A percentile compares a stretch with the other conserved stretches of the same genome.
phyloP scores from a whole-genome alignment of 2,113 vertebrate genomes.

The Hippocampus guttulatus region DNA sequence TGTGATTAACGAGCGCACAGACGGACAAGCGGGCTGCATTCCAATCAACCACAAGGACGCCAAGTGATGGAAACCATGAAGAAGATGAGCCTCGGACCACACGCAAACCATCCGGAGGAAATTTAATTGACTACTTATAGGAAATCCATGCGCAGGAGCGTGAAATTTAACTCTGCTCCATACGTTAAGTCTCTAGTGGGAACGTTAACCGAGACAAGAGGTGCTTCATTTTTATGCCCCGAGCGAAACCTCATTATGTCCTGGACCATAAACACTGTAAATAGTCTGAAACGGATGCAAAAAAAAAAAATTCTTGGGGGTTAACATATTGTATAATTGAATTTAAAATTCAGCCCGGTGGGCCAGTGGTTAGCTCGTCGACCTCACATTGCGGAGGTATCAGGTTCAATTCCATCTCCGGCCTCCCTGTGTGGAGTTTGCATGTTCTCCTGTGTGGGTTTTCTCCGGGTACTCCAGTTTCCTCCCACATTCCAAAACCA shows the following conservation, averaged over 20 bases:
- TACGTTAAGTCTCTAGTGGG: background rate
- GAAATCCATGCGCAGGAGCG: slow-evolving; percentile 19
- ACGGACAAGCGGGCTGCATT: slow-evolving; percentile 59
- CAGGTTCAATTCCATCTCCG: too few relatives aligned
- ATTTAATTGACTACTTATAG: slow-evolving; percentile 16
- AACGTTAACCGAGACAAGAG: background rate
- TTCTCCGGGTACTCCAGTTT: too few relatives aligned
- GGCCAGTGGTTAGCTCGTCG: too few relatives aligned
- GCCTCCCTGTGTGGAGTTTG: too few relatives aligned
- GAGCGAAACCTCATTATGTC: background rate
- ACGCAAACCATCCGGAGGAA: slow-evolving; percentile 13
- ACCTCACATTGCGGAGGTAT: too few relatives aligned
- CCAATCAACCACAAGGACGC: slow-evolving; percentile 66
- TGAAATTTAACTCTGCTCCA: slow-evolving; percentile 11
- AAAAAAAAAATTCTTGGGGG: background rate
- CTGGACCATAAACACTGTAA: background rate
- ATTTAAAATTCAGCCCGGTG: too few relatives aligned
- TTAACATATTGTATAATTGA: background rate
- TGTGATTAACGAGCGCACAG: slow-evolving; percentile 65
- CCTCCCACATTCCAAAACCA: too few relatives aligned
- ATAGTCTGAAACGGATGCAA: background rate
- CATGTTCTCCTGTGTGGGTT: too few relatives aligned
- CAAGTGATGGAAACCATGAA: slow-evolving; percentile 47
- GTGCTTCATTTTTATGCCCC: background rate
- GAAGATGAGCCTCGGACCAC: background rate